Conservation (phyloP, 2,888 invertebrate species). For the Netelia fuscicornis region DNA sequence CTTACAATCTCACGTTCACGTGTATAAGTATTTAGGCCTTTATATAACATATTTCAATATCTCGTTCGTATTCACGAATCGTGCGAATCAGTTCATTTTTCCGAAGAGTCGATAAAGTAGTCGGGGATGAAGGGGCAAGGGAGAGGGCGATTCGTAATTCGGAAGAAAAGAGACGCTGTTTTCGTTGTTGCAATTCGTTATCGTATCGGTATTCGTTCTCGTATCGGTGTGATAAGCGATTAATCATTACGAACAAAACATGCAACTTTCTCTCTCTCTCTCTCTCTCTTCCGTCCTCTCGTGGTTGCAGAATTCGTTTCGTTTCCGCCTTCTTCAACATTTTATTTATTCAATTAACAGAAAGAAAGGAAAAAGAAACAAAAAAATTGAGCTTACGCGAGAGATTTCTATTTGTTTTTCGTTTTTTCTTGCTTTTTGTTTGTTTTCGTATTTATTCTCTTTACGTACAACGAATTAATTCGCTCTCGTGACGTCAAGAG, state of each 20-base stretch:
- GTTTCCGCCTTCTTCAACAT: not conserved
- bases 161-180: constrained; percentile 15
- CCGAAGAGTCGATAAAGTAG: not conserved
- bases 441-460: no score
- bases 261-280: not conserved
- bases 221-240: constrained; percentile 31
- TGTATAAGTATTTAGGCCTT: not conserved
- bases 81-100: not conserved
- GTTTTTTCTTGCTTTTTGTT: no score
- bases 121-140: not conserved
- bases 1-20: not conserved
- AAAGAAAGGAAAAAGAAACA: not conserved
- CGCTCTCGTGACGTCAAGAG: no score
- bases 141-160: constrained; percentile 43
- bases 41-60: not conserved
- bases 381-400: no score
- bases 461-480: no score
- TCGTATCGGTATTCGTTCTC: constrained; percentile 6
- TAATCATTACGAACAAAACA: constrained; percentile 22
- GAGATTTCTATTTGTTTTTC: no score
- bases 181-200: not conserved
- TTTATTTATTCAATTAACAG: not conserved
- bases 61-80: constrained; percentile 5
- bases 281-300: constrained; percentile 2
- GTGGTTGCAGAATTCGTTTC: not conserved